Conservation (phyloP, 2,113 vertebrate species). For the Myotis yumanensis region DNA sequence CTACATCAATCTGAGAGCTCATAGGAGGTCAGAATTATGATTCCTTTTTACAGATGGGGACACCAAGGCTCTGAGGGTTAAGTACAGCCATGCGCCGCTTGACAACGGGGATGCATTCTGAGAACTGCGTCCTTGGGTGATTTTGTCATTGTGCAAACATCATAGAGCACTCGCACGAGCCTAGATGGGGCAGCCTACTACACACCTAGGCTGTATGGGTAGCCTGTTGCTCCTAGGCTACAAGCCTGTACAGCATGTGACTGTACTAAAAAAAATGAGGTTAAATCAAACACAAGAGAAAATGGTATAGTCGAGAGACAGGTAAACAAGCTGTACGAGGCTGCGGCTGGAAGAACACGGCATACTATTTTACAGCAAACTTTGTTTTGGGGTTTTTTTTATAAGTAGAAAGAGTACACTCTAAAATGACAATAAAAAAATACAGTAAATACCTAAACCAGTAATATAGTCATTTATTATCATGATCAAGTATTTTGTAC, state of each 20-base stretch:
- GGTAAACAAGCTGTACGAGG: neutral
- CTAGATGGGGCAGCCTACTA: neutral
- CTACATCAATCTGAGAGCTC: neutral
- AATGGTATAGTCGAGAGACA: neutral
- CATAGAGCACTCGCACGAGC: neutral
- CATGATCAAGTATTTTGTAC: neutral
- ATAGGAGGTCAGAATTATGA: neutral
- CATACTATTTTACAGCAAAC: neutral
- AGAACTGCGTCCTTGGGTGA: neutral
- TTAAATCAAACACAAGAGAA: neutral
- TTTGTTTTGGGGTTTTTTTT: neutral
- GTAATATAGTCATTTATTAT: neutral
- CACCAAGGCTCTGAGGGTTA: neutral
- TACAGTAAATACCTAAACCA: neutral
- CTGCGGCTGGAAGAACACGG: too few relatives aligned
- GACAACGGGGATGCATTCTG: neutral
- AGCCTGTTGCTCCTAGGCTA: neutral
- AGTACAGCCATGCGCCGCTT: neutral
- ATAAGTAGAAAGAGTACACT: neutral
- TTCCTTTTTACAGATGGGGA: neutral
- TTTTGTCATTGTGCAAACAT: neutral
- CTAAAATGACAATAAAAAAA: neutral
- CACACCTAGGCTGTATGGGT: neutral
- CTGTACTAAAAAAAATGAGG: neutral
- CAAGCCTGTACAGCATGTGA: neutral